A percentile compares a stretch with the other conserved stretches of the same genome.
Conservation (phyloP, 2,888 invertebrate genomes). For the Epinotia brunnichana region DNA sequence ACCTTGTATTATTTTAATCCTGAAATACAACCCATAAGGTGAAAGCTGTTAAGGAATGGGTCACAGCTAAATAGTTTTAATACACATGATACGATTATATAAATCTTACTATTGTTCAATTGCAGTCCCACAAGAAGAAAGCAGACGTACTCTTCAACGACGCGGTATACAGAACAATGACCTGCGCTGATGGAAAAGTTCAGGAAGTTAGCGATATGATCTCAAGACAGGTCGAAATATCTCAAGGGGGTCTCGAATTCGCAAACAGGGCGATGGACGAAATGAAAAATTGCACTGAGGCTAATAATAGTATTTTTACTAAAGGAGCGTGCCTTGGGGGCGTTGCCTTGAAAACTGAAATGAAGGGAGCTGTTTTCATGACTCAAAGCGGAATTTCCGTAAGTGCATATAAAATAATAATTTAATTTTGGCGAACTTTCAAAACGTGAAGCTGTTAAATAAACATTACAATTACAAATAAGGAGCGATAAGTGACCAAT, state of each 20-base stretch:
- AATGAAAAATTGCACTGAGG: constrained; percentile 64
- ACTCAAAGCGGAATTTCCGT: constrained; percentile 66
- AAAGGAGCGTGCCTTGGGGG: constrained; percentile 65
- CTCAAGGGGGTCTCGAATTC: constrained; percentile 57
- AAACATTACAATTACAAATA: constrained; percentile 3
- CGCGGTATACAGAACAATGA: constrained; percentile 56
- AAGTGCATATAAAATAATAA: constrained; percentile 46
- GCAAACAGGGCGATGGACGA: constrained; percentile 58
- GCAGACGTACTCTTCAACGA: constrained; percentile 62
- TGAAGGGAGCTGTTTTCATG: constrained; percentile 59
- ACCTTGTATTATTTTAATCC: too few species aligned
- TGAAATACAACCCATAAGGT: background rate
- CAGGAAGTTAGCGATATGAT: constrained; percentile 59
- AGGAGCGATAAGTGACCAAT: constrained; percentile 15
- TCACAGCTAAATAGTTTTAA: background rate
- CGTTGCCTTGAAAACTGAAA: constrained; percentile 65
- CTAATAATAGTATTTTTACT: constrained; percentile 55
- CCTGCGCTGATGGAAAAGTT: constrained; percentile 65
- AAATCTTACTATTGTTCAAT: constrained; percentile 14
- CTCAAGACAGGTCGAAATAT: constrained; percentile 52
- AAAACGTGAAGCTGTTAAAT: background rate
- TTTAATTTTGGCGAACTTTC: constrained; percentile 6
- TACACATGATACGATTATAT: background rate
- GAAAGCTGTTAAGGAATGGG: background rate
- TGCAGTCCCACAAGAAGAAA: constrained; percentile 60